phyloP scores from a whole-genome alignment of 2,113 vertebrate genomes.

The Mustela lutreola region DNA sequence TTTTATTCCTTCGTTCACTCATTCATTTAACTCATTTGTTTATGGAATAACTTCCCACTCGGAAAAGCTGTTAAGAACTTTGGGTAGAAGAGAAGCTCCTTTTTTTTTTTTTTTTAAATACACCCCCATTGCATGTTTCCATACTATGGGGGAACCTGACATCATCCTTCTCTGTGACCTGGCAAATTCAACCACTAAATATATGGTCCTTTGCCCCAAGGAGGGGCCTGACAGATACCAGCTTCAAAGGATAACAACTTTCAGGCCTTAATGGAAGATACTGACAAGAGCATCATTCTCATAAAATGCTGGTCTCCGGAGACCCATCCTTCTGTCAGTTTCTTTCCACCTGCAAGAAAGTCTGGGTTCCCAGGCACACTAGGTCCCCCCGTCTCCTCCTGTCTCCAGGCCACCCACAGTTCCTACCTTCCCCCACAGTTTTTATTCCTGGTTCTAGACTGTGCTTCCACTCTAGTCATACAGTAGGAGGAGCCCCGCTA shows the following conservation, averaged over 20 bases:
- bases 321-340: conserved; percentile 38
- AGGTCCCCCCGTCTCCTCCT: conserved; percentile 30
- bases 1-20: neutral
- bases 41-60: neutral
- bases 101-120: neutral
- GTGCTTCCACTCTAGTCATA: conserved; percentile 18
- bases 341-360: neutral
- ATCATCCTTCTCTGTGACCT: neutral
- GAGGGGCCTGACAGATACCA: conserved; percentile 35
- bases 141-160: neutral
- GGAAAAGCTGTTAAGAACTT: neutral
- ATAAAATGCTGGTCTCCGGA: conserved; percentile 58
- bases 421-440: conserved; percentile 55
- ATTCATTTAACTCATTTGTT: conserved; percentile 10
- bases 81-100: neutral
- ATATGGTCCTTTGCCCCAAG: conserved; percentile 24
- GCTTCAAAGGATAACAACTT: conserved; percentile 65
- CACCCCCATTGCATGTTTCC: neutral
- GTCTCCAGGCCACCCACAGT: conserved; percentile 20
- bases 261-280: conserved; percentile 53
- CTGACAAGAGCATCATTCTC: conserved; percentile 61
- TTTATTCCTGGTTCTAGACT: conserved; percentile 47
- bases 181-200: conserved; percentile 62
- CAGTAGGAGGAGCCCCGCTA: conserved; percentile 66
- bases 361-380: conserved; percentile 34